Base-by-base conservation (phyloP, 2,888 invertebrate genomes). In the Pocota personata region DNA sequence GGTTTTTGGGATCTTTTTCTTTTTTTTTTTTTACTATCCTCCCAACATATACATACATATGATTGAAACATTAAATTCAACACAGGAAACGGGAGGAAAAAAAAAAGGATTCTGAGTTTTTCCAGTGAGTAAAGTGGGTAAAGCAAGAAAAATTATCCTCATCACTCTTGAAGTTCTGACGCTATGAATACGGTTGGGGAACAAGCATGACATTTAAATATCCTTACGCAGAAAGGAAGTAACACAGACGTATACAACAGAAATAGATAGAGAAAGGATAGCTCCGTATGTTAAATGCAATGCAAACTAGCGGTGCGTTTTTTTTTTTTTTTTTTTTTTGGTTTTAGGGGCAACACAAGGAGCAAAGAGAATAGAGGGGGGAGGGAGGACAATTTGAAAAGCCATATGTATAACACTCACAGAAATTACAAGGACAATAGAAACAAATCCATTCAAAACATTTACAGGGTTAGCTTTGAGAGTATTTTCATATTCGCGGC, bases 161-260 rank as follows among this genome's bases (percentile, higher is more conserved):
- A 86, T 86, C 86, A 86, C 60, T 86, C 72, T 43, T 48, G 52
- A 72, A 77, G 82, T 72, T 69, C 67, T 80, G 62, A 82, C 82
- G 71, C 46, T 67, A 82, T 82, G 80, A 82, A 72, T 86, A 82
- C 66, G 76, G 71, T 86, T 76, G 58, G 66, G n/a, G 60, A 86
- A 76, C 76, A 86, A 86, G 86, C 76, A 86, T 82, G 76, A 86
- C 86, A 77, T 77, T 76, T 82, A 76, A 82, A 82, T 82, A 72
- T 82, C 66, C 76, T 60, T 67, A 77, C 71, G 76, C 72, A 80
- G 71, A 62, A 76, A 48, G 60, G 86, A 64, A 64, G 19, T 66
- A 46, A 86, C 75, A 72, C 46, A 66, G 64, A 80, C 66, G 52
- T 60, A 72, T 73, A 76, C 37, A 76, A 66, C 80, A 55, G 43